Conservation (phyloP, 1,140 invertebrate species). For the Streblospio benedicti region DNA sequence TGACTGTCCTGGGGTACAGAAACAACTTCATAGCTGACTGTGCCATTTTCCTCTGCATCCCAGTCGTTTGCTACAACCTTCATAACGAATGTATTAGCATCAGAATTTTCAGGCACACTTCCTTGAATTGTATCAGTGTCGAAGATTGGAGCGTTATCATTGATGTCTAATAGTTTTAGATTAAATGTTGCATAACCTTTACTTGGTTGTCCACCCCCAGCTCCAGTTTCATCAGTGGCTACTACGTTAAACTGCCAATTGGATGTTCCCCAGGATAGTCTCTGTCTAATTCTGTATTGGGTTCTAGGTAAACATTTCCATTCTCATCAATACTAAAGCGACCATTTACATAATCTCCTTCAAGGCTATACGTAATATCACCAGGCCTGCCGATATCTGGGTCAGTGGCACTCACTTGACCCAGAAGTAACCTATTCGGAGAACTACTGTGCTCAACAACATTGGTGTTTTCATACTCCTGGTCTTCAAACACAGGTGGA, state of each 20-base stretch:
- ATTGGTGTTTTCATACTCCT: no score
- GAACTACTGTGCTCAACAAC: no score
- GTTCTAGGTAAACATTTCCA: slow-evolving; percentile 2
- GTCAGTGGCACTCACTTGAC: slow-evolving; percentile 1
- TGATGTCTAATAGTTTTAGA: slow-evolving; percentile 14
- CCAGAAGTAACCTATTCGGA: no score
- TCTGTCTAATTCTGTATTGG: slow-evolving; percentile 7
- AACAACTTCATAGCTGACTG: slow-evolving; percentile 1
- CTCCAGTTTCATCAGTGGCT: background rate
- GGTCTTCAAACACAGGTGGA: slow-evolving; percentile 9
- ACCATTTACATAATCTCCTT: background rate
- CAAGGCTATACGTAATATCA: background rate
- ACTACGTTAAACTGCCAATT: slow-evolving; percentile 9
- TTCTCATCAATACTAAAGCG: background rate
- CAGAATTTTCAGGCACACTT: slow-evolving; percentile 6
- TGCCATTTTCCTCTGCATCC: slow-evolving; percentile 8
- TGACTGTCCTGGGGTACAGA: no score
- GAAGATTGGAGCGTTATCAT: slow-evolving; percentile 15
- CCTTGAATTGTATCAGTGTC: slow-evolving; percentile 12
- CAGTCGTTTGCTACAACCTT: slow-evolving; percentile 10
- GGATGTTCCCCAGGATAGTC: slow-evolving; percentile 10
- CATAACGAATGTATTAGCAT: slow-evolving; percentile 4
- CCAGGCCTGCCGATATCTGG: background rate
- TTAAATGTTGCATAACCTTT: slow-evolving; percentile 9
- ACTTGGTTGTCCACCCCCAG: no score